A percentile compares a stretch with the other conserved stretches of the same genome.
These are phyloP conservation scores for Drosophila lacteicornis DNA, from an alignment of 1,140 invertebrate species.

Conservation along the genomic window DNA sequence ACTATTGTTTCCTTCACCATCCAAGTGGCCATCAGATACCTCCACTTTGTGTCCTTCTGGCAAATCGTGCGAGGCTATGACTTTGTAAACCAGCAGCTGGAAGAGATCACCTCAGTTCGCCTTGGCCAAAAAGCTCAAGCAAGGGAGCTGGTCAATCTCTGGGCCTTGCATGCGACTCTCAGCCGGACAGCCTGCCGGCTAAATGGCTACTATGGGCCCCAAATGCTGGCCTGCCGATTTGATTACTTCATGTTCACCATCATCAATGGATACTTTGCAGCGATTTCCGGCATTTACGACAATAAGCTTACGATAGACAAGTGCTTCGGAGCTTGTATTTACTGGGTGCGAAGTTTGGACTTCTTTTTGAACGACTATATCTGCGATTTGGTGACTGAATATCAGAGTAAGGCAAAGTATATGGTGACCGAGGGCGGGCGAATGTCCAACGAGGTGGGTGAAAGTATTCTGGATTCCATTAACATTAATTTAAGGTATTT, in stretches of 20 bases:
- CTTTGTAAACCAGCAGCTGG: slow-evolving; percentile 26
- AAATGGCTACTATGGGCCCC: slow-evolving; percentile 32
- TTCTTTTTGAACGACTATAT: slow-evolving; percentile 61
- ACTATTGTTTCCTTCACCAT: slow-evolving; percentile 13
- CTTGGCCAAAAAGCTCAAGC: background rate
- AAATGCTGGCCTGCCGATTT: slow-evolving; percentile 43
- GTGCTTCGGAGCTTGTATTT: background rate
- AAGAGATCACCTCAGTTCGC: background rate
- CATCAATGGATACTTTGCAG: slow-evolving; percentile 33
- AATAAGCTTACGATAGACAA: background rate
- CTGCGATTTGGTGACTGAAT: slow-evolving; percentile 36
- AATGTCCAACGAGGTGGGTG: slow-evolving; percentile 40
- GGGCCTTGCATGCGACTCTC: slow-evolving; percentile 41
- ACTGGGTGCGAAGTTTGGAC: slow-evolving; percentile 30
- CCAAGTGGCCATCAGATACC: slow-evolving; percentile 1
- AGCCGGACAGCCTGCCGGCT: slow-evolving; percentile 1
- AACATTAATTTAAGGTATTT: background rate
- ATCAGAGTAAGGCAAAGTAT: slow-evolving; percentile 19
- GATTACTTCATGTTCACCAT: slow-evolving; percentile 37
- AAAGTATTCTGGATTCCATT: background rate
- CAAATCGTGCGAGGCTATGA: slow-evolving; percentile 38
- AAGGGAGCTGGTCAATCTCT: slow-evolving; percentile 26
- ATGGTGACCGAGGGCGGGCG: background rate
- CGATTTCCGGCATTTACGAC: background rate
- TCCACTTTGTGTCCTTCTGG: slow-evolving; percentile 52